phyloP scores from a whole-genome alignment of 2,888 invertebrate genomes.

The Eurytoma californica region DNA sequence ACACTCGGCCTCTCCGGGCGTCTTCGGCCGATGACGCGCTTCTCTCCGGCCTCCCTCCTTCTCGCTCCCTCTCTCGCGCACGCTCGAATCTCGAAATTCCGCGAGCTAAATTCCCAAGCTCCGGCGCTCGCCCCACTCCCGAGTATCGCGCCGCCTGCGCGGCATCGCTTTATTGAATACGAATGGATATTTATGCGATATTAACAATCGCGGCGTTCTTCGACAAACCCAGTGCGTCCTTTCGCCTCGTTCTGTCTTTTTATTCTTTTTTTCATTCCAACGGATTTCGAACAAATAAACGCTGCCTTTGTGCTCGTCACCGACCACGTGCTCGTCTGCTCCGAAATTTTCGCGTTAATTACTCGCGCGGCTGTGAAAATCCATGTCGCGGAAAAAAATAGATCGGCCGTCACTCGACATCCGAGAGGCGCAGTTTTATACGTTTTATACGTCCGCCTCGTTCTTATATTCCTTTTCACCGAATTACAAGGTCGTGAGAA shows the following conservation, averaged over 20 bases:
- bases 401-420: too few relatives aligned
- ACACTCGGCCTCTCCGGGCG: slow-evolving; percentile 24
- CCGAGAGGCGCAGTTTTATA: too few relatives aligned
- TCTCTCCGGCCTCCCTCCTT: neutral
- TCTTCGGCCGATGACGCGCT: slow-evolving; percentile 45
- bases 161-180: neutral
- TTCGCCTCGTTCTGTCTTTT: too few relatives aligned
- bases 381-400: too few relatives aligned
- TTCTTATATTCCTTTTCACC: slow-evolving; percentile 47
- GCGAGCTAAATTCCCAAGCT: slow-evolving; percentile 52
- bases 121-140: neutral
- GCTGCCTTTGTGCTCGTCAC: too few relatives aligned
- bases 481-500: slow-evolving; percentile 54
- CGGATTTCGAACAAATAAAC: too few relatives aligned
- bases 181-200: slow-evolving; percentile 3
- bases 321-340: neutral
- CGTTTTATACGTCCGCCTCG: too few relatives aligned
- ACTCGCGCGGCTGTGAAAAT: neutral
- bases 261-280: too few relatives aligned
- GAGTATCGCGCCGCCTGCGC: slow-evolving; percentile 30
- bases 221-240: neutral
- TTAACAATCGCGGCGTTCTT: slow-evolving; percentile 18
- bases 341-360: neutral
- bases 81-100: slow-evolving; percentile 52
- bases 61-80: slow-evolving; percentile 27